These are phyloP conservation scores for Carcharodon carcharias DNA, from an alignment of 2,797 vertebrate genomes.

Conservation along the genomic window DNA sequence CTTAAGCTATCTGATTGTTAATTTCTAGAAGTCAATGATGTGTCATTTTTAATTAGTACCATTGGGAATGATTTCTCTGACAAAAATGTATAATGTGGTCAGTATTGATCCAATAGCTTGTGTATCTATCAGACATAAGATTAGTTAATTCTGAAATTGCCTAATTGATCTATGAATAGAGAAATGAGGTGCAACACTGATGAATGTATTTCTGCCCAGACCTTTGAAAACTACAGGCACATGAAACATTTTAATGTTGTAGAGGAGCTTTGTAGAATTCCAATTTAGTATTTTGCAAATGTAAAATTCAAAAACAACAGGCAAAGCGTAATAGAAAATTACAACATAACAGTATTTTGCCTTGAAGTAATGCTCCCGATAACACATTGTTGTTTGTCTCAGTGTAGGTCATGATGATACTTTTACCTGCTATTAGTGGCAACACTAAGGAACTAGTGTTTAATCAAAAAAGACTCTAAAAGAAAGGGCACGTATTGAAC, in stretches of 20 bases:
- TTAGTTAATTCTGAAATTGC: slow-evolving; percentile 19
- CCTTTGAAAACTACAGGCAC: slow-evolving; percentile 10
- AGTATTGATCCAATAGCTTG: slow-evolving; percentile 20
- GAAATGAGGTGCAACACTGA: slow-evolving; percentile 12
- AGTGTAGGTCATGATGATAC: background rate
- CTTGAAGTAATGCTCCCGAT: background rate
- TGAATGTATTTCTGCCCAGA: slow-evolving; percentile 1
- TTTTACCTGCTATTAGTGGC: background rate
- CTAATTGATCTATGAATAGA: slow-evolving; percentile 30
- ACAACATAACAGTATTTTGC: background rate
- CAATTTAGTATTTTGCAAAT: background rate
- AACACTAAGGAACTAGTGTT: background rate
- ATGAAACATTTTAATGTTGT: background rate
- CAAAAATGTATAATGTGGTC: slow-evolving; percentile 10
- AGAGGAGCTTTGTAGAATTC: background rate
- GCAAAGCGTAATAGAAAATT: background rate
- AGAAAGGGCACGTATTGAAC: background rate
- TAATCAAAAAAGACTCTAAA: background rate
- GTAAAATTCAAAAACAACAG: background rate
- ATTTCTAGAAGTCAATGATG: slow-evolving; percentile 29
- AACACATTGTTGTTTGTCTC: background rate
- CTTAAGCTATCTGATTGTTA: slow-evolving; percentile 29
- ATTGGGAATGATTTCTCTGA: slow-evolving; percentile 26
- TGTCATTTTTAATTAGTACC: slow-evolving; percentile 35
- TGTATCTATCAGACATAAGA: slow-evolving; percentile 18